Base-by-base conservation (phyloP, 1,140 invertebrate genomes). In the Sarcophaga bullata region DNA sequence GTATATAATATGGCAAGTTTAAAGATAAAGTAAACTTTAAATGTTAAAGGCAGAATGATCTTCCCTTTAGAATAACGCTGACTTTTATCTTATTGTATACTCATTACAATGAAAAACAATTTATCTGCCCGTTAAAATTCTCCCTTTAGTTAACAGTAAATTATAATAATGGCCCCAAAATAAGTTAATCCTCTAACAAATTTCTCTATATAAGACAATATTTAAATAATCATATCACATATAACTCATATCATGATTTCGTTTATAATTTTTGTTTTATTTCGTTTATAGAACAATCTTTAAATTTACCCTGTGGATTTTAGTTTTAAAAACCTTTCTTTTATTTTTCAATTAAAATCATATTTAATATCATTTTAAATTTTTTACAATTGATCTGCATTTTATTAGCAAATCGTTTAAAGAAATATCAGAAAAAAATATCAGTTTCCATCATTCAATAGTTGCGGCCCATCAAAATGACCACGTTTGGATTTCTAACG, bases 361-460 rank as follows among this genome's bases (percentile, higher is more conserved):
- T 19, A 72, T 6, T 72, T 72, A 25, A 68, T 72, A 13, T 25
- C 62, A 19, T 13, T 62, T 13, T 8, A 62, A 10, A 72, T 17
- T 19, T n/a, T 72, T 72, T 72, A 13, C 25, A 37, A 37, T 37
- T 37, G 4, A 25, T 72, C 62, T 72, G 6, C 8, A 72, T 25
- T 72, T 72, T 19, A 72, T 8, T 8, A 72, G 17, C 62, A 68
- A 25, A 25, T 72, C 8, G 19, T 2, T 72, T 19, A 17, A 72
- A 25, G 62, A 19, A 25, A 25, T 19, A 25, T 72, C 37, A 72
- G 62, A 19, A 82, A 76, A 82, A 84, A 82, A 84, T 84, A 88
- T 88, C 85, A 87, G 85, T 88, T 88, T 89, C 88, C 88, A 90
- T 89, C 88, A 89, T 90, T 89, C n/a, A 78, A 86, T 86, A 88